Evolutionary conservation across 2,888 invertebrate genomes (phyloP).

Genomic region (Drosophila atroscutellata): DNA sequence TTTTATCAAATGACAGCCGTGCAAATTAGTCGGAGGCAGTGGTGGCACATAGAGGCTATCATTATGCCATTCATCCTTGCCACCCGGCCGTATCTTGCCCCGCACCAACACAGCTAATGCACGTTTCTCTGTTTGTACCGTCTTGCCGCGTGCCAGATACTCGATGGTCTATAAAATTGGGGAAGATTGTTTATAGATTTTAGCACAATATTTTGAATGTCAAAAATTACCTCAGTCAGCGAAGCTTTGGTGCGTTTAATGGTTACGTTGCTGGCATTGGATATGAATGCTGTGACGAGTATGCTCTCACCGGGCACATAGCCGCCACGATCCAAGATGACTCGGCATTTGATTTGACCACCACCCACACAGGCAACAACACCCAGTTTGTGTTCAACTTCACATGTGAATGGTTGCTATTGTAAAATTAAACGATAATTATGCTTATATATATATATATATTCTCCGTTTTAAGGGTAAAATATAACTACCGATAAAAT

Average conservation of each 20-base stretch:
- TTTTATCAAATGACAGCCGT: constrained; percentile 96
- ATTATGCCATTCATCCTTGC: constrained; percentile 93
- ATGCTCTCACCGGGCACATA: constrained; percentile 98
- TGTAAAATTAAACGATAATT: constrained; percentile 1
- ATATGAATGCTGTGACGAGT: constrained; percentile 92
- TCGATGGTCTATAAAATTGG: constrained; percentile 90
- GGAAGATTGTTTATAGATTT: background rate
- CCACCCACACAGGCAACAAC: constrained; percentile 93
- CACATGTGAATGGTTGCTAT: constrained; percentile 95
- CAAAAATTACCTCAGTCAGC: constrained; percentile 87
- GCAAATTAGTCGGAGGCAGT: constrained; percentile 95
- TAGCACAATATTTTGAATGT: background rate
- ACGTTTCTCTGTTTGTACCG: constrained; percentile 94
- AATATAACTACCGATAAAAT: constrained; percentile 90
- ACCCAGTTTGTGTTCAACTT: constrained; percentile 95
- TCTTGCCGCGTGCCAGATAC: constrained; percentile 93
- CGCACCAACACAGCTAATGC: constrained; percentile 92
- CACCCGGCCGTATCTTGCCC: constrained; percentile 93
- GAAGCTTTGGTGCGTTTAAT: constrained; percentile 94
- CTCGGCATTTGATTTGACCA: constrained; percentile 94
- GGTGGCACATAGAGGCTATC: constrained; percentile 97
- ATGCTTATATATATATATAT: too few species aligned
- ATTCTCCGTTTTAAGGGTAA: constrained; percentile 51
- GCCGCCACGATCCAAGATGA: constrained; percentile 95
- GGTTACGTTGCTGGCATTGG: constrained; percentile 93